Base-by-base conservation (phyloP, 2,888 invertebrate genomes). In the Nymphalis c-album region DNA sequence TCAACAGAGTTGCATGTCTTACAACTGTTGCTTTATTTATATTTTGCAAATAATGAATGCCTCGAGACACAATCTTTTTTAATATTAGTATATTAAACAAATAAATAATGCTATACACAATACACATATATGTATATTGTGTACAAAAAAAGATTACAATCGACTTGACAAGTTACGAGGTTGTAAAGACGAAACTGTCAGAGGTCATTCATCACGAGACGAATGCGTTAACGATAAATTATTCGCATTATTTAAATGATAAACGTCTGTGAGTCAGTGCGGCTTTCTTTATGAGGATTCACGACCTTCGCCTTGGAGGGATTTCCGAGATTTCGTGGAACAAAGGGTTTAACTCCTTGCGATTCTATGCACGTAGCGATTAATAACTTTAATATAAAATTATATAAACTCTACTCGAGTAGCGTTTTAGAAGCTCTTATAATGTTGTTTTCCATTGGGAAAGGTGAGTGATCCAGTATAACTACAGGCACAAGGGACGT, bases 211-310 rank as follows among this genome's bases (percentile, higher is more conserved):
- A 26, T 22, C 51, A 51, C 20, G 50, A 50, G 40, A 40, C 51
- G 4, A 51, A 22, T 16, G 22, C 40, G 40, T 40, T 50, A 20
- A 16, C 35, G 46, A 62, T 62, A 40, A 51, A 62, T 62, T 62
- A 62, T 60, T 55, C 53, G 26, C 53, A 64, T 20, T 50, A 64
- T 63, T 59, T 20, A 47, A 48, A 65, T 66, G 47, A 53, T 47
- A 26, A 64, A 64, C 48, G 18, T n/a, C 18, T 31, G 35, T 72
- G 67, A 70, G 48, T 70, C 63, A 71, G 50, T 67, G 68, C 48
- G 68, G 67, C 70, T 73, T 73, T 73, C 72, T 72, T 71, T 70
- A 59, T 61, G 63, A 70, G 64, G 69, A 60, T 61, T 16, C 13
- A 4, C 31, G 64, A 35, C 66, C 69, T 63, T 65, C 65, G 58